Conservation (phyloP, 2,113 vertebrate species). For the Corapipo altera region DNA sequence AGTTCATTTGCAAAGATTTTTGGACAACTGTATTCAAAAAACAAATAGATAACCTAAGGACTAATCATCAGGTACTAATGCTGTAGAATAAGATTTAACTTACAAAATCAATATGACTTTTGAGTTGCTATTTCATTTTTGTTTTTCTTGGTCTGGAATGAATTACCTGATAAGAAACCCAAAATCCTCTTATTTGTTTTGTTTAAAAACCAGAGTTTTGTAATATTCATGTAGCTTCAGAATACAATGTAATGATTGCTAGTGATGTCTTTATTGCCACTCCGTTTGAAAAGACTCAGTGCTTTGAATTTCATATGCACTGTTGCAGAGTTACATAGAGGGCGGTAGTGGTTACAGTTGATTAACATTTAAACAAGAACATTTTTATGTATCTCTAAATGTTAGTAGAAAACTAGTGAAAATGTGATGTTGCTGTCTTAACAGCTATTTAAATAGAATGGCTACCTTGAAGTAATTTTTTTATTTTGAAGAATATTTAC, state of each 20-base stretch:
- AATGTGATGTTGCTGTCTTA: not conserved
- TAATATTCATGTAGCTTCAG: not conserved
- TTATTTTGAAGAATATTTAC: not conserved
- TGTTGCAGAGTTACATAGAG: not conserved
- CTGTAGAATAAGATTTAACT: not conserved
- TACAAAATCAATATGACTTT: not conserved
- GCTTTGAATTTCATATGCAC: not conserved
- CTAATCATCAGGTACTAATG: conserved; percentile 88
- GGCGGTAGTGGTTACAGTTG: not conserved
- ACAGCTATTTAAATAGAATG: not conserved
- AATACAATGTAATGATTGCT: not conserved
- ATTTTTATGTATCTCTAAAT: not conserved
- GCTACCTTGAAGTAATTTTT: not conserved
- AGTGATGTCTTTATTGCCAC: not conserved
- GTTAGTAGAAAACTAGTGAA: not conserved
- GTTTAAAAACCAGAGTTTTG: not conserved
- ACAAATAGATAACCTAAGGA: conserved; percentile 94
- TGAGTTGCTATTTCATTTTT: not conserved
- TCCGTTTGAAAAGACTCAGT: not conserved
- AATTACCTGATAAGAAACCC: not conserved
- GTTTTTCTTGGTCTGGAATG: not conserved
- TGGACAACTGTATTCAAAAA: conserved; percentile 97
- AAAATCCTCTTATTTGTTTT: not conserved
- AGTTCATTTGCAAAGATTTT: conserved; percentile 97
- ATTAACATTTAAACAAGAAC: not conserved